These are phyloP conservation scores for Drosophila nikananu DNA, from an alignment of 1,140 invertebrate species.

Conservation along the genomic window DNA sequence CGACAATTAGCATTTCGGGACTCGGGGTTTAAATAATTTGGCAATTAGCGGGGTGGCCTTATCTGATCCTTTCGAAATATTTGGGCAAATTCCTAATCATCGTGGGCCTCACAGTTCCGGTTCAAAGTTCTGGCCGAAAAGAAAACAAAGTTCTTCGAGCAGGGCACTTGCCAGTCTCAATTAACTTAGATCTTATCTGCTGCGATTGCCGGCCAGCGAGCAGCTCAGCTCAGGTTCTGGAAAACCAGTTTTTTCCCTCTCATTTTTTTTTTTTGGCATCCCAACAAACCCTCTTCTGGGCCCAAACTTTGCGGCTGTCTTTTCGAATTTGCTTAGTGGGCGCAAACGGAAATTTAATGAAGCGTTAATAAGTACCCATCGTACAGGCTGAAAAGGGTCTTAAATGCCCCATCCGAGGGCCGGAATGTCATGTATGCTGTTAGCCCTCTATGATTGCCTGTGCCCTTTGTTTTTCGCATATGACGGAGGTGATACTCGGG, in stretches of 20 bases:
- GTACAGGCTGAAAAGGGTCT: slow-evolving; percentile 44
- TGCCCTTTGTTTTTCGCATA: slow-evolving; percentile 44
- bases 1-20: slow-evolving; percentile 37
- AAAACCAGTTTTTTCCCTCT: slow-evolving; percentile 72
- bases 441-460: slow-evolving; percentile 13
- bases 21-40: slow-evolving; percentile 37
- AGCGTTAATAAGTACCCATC: slow-evolving; percentile 76
- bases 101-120: slow-evolving; percentile 17
- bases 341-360: slow-evolving; percentile 70
- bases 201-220: slow-evolving; percentile 19
- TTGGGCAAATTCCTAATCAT: slow-evolving; percentile 32
- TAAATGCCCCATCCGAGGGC: slow-evolving; percentile 61
- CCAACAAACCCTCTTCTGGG: slow-evolving; percentile 28
- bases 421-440: slow-evolving; percentile 47
- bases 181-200: slow-evolving; percentile 75
- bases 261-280: slow-evolving; percentile 2
- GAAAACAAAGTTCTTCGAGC: slow-evolving; percentile 30
- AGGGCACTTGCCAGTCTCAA: slow-evolving; percentile 72
- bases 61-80: slow-evolving; percentile 68
- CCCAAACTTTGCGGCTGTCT: slow-evolving; percentile 52
- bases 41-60: slow-evolving; percentile 49
- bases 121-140: slow-evolving; percentile 54
- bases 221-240: slow-evolving; percentile 30
- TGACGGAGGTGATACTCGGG: slow-evolving; percentile 14
- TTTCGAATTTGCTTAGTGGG: slow-evolving; percentile 60